These are phyloP conservation scores for Drosophila nannoptera DNA, from an alignment of 1,140 invertebrate genomes.

Conservation along the genomic window DNA sequence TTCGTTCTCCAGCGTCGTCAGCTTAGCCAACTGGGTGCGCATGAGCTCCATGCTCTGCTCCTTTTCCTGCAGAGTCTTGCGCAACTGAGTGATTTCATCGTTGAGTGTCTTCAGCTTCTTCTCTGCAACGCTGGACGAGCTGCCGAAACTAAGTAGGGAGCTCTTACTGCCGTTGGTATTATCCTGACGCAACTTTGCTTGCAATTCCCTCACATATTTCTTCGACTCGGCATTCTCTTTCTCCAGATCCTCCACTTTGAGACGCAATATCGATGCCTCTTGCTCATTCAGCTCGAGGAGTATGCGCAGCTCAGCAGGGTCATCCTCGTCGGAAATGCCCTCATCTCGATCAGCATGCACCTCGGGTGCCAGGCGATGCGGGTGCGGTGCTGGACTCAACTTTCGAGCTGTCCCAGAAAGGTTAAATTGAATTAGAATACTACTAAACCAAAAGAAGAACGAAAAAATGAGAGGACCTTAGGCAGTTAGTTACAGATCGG, in stretches of 20 bases:
- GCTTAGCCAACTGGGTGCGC: constrained; percentile 85
- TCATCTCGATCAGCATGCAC: constrained; percentile 85
- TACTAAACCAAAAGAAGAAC: no score
- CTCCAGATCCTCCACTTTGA: constrained; percentile 92
- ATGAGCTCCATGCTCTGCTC: constrained; percentile 89
- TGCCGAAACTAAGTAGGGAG: constrained; percentile 48
- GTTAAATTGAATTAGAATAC: background rate
- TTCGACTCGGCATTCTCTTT: constrained; percentile 87
- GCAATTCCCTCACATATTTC: constrained; percentile 87
- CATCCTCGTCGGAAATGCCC: constrained; percentile 87
- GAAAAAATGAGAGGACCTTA: no score
- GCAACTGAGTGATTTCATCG: constrained; percentile 85
- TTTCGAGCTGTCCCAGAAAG: constrained; percentile 81
- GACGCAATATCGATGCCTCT: constrained; percentile 88
- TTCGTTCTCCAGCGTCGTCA: constrained; percentile 84
- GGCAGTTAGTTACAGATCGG: constrained; percentile 1
- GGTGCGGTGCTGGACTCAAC: constrained; percentile 83
- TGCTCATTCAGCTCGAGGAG: constrained; percentile 93
- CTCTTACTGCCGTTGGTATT: constrained; percentile 64
- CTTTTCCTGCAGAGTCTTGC: constrained; percentile 90
- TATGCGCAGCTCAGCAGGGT: constrained; percentile 87
- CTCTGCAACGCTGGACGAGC: constrained; percentile 80
- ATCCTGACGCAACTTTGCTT: constrained; percentile 83
- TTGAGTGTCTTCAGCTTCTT: constrained; percentile 86
- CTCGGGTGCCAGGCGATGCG: constrained; percentile 83